Evolutionary conservation across 1,140 invertebrate genomes (phyloP).

Genomic region (Harlomillsia oculata): DNA sequence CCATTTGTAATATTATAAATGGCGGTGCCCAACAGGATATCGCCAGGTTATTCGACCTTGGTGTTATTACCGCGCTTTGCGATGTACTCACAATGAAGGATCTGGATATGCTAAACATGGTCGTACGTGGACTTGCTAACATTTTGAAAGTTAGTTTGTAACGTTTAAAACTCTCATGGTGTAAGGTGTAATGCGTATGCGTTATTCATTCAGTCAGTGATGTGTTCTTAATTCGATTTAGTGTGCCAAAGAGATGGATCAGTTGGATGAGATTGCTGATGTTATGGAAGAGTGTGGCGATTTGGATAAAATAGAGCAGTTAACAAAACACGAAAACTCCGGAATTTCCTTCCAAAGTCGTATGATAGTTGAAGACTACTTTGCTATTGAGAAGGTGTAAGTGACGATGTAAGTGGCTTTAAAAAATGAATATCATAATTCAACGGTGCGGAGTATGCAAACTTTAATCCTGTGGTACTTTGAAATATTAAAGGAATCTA

Average conservation of each 20-base stretch:
- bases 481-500: no score
- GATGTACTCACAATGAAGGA: conserved; percentile 48
- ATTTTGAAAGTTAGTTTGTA: conserved; percentile 49
- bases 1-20: conserved; percentile 67
- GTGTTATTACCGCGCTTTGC: conserved; percentile 47
- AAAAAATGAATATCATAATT: no score
- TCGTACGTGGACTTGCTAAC: conserved; percentile 55
- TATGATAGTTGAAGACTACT: conserved; percentile 73
- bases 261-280: conserved; percentile 5
- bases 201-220: no score
- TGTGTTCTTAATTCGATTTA: no score
- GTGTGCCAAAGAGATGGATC: conserved; percentile 3
- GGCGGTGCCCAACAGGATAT: conserved; percentile 61
- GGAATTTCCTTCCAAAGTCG: conserved; percentile 74
- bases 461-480: no score
- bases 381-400: no score
- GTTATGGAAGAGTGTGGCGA: conserved; percentile 54
- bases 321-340: conserved; percentile 65
- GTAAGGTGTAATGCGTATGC: no score
- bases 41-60: conserved; percentile 49
- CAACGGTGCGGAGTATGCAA: no score
- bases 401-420: no score
- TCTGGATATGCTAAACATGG: conserved; percentile 49
- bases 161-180: no score
- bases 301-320: conserved; percentile 61